Evolutionary conservation across 2,888 invertebrate genomes (phyloP).

Genomic region (Eupithecia dodoneata): DNA sequence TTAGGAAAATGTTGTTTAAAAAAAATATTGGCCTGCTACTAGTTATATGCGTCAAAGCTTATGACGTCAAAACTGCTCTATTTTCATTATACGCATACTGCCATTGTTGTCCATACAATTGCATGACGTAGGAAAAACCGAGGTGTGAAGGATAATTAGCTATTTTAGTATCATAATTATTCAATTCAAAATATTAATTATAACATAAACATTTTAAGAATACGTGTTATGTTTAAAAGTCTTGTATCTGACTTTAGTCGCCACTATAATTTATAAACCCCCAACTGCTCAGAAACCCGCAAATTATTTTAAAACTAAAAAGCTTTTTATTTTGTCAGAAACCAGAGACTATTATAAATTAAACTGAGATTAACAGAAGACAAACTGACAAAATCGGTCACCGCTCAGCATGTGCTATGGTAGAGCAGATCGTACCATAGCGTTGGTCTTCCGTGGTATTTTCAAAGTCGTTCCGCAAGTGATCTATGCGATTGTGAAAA

Average conservation of each 20-base stretch:
- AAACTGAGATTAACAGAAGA: too few relatives aligned
- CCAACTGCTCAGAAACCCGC: too few relatives aligned
- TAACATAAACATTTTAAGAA: background rate
- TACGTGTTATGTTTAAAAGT: background rate
- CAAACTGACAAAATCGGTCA: too few relatives aligned
- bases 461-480: too few relatives aligned
- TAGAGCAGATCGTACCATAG: too few relatives aligned
- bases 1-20: background rate
- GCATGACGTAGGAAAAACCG: conserved; percentile 34
- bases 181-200: background rate
- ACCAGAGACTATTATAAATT: too few relatives aligned
- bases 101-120: conserved; percentile 32
- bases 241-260: too few relatives aligned
- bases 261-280: too few relatives aligned
- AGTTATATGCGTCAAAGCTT: background rate
- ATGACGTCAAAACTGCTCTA: conserved; percentile 37
- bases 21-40: background rate
- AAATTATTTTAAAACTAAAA: too few relatives aligned
- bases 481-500: background rate
- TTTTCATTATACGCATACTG: conserved; percentile 19
- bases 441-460: too few relatives aligned
- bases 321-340: too few relatives aligned
- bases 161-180: background rate
- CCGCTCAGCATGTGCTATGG: too few relatives aligned
- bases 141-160: conserved; percentile 6